Conservation (phyloP, 2,113 vertebrate genomes). For the Ondatra zibethicus region DNA sequence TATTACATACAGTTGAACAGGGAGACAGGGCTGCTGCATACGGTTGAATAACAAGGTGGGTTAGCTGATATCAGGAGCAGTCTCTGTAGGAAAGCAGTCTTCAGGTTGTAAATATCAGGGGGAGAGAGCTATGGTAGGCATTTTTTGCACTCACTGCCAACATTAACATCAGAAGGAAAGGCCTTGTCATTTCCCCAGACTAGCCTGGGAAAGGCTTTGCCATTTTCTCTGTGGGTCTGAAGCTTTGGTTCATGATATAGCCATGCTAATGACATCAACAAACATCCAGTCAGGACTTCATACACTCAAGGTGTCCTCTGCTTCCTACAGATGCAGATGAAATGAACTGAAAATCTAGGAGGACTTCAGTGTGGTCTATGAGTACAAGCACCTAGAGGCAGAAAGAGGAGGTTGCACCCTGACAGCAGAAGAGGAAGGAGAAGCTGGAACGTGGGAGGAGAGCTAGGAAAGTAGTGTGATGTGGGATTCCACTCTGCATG, state of each 20-base stretch:
- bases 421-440: background rate
- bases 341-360: background rate
- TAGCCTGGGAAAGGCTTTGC: background rate
- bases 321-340: background rate
- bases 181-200: background rate
- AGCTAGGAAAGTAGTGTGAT: background rate
- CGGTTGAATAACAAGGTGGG: background rate
- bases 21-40: background rate
- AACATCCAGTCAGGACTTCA: background rate
- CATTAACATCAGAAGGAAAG: background rate
- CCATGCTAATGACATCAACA: background rate
- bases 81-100: background rate
- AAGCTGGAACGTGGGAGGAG: background rate
- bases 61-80: background rate
- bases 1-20: background rate
- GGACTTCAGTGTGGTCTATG: background rate
- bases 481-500: no score
- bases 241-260: background rate
- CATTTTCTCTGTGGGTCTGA: background rate
- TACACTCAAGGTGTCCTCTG: background rate
- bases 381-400: background rate
- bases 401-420: background rate
- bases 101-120: background rate
- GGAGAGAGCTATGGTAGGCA: background rate
- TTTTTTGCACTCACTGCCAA: background rate